Conservation (phyloP, 2,888 invertebrate genomes). For the Diloba caeruleocephala region DNA sequence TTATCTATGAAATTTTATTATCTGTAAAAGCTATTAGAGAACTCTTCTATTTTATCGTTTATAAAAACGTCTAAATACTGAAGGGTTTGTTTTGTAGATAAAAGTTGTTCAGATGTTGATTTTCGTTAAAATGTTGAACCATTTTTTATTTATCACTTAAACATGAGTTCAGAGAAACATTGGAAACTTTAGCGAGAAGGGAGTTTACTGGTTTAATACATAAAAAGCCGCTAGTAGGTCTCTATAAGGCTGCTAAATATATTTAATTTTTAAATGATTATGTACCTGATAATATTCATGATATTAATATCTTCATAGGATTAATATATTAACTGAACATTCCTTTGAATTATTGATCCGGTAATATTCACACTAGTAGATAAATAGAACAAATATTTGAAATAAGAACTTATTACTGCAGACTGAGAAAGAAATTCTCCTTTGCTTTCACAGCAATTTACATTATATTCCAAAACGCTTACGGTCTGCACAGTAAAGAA, state of each 20-base stretch:
- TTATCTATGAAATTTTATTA: constrained; percentile 24
- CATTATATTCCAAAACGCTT: not conserved
- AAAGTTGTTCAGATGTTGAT: constrained; percentile 5
- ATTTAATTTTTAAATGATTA: no score
- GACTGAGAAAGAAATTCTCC: not conserved
- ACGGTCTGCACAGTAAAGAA: constrained; percentile 4
- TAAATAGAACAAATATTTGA: no score
- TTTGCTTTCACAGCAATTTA: no score
- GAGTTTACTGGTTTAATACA: constrained; percentile 3
- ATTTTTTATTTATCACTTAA: constrained; percentile 17
- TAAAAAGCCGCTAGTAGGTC: no score
- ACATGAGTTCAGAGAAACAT: constrained; percentile 5
- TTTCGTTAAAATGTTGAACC: constrained; percentile 13
- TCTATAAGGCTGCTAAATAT: no score
- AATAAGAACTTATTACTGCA: no score
- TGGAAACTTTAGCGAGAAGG: constrained; percentile 26
- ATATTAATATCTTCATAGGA: no score
- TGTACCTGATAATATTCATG: no score
- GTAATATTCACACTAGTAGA: no score
- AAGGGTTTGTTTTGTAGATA: constrained; percentile 1
- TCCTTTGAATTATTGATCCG: no score
- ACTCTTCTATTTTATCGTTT: constrained; percentile 9
- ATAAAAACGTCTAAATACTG: not conserved
- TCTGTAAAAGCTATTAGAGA: constrained; percentile 17
- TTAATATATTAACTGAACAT: no score